Percentiles rank a stretch among this genome's conserved stretches.
These are phyloP conservation scores for Thunnus maccoyii DNA, from an alignment of 2,113 vertebrate species.

Conservation along the genomic window DNA sequence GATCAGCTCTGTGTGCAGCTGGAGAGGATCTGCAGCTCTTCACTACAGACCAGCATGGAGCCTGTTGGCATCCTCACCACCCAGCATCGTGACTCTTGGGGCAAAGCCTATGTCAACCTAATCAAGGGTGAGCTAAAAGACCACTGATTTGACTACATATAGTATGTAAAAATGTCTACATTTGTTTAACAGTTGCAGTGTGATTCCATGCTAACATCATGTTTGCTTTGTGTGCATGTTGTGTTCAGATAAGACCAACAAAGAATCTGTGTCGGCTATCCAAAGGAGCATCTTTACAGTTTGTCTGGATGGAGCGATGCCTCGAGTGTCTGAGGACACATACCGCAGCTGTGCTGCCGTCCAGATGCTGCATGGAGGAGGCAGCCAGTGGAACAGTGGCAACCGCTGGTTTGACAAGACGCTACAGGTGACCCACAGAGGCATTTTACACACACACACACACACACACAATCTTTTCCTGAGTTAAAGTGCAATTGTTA, in stretches of 20 bases:
- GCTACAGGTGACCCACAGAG: slow-evolving; percentile 86
- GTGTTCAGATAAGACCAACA: slow-evolving; percentile 91
- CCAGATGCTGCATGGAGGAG: slow-evolving; percentile 97
- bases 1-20: slow-evolving; percentile 93
- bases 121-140: slow-evolving; percentile 86
- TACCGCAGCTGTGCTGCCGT: slow-evolving; percentile 88
- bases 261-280: slow-evolving; percentile 89
- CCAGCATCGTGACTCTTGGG: slow-evolving; percentile 94
- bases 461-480: no score
- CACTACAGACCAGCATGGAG: slow-evolving; percentile 87
- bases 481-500: no score
- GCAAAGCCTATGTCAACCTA: slow-evolving; percentile 91
- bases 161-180: no score
- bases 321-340: slow-evolving; percentile 83
- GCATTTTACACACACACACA: neutral
- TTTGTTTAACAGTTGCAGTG: no score
- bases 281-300: slow-evolving; percentile 95
- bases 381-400: slow-evolving; percentile 91
- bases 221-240: neutral
- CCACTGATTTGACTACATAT: no score
- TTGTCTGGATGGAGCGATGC: slow-evolving; percentile 90
- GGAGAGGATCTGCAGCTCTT: slow-evolving; percentile 93
- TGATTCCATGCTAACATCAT: no score
- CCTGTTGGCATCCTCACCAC: slow-evolving; percentile 96
- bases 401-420: slow-evolving; percentile 99